A percentile compares a stretch with the other conserved stretches of the same genome.
These are phyloP conservation scores for Sinotaia quadrata DNA, from an alignment of 2,888 invertebrate genomes.

Conservation along the genomic window DNA sequence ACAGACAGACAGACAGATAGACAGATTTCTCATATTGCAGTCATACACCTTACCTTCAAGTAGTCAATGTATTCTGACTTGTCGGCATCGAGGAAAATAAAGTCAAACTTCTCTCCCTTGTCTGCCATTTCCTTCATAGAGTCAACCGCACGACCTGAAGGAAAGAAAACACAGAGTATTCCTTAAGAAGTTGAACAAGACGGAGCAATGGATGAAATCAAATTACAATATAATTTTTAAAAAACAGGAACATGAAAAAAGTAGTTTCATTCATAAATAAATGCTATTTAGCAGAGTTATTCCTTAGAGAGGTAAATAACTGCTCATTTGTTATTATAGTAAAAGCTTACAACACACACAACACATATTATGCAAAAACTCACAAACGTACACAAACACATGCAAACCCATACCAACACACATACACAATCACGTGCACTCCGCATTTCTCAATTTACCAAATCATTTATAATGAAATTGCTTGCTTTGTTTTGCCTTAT, in stretches of 20 bases:
- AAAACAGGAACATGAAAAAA: neutral
- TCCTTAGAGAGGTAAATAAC: too few species aligned
- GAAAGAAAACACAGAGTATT: neutral
- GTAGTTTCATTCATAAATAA: too few species aligned
- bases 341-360: too few species aligned
- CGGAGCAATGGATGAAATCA: neutral
- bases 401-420: too few species aligned
- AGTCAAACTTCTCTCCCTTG: constrained; percentile 43
- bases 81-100: constrained; percentile 53
- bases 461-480: too few species aligned
- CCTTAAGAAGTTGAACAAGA: neutral
- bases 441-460: too few species aligned
- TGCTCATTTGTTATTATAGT: too few species aligned
- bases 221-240: neutral
- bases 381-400: too few species aligned
- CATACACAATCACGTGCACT: too few species aligned
- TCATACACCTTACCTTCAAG: constrained; percentile 40
- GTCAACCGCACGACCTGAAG: constrained; percentile 37
- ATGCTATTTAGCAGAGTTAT: too few species aligned
- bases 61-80: constrained; percentile 46
- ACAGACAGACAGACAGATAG: neutral
- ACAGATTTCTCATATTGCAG: neutral
- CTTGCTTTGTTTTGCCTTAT: too few species aligned
- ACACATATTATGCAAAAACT: too few species aligned
- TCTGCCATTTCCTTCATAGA: constrained; percentile 38